phyloP scores from a whole-genome alignment of 2,888 invertebrate genomes.

The Orchestes rusci region DNA sequence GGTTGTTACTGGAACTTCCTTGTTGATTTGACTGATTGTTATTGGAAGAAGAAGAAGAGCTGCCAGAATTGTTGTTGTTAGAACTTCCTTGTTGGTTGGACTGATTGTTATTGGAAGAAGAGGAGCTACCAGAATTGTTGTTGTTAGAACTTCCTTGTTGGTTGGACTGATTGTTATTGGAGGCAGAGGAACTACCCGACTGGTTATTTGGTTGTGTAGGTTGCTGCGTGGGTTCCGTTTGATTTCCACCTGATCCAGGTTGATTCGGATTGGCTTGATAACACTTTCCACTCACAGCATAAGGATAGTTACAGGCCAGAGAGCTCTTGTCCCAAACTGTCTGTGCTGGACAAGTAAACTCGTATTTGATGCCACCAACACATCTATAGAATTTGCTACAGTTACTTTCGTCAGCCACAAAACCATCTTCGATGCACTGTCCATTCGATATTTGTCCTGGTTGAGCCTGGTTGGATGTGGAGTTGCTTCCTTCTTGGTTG shows the following conservation, averaged over 20 bases:
- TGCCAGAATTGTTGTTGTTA: background rate
- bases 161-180: constrained; percentile 12
- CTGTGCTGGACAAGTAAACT: constrained; percentile 67
- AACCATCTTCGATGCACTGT: constrained; percentile 55
- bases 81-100: background rate
- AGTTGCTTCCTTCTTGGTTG: constrained; percentile 18
- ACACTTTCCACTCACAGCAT: constrained; percentile 45
- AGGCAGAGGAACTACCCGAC: constrained; percentile 13
- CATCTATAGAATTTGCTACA: constrained; percentile 71
- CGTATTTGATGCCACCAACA: constrained; percentile 59
- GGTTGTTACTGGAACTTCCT: background rate
- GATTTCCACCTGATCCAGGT: constrained; percentile 1
- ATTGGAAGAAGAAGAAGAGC: constrained; percentile 1
- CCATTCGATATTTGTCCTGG: constrained; percentile 27
- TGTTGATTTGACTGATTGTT: constrained; percentile 8
- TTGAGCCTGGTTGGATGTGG: constrained; percentile 14
- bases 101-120: constrained; percentile 17
- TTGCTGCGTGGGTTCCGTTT: too few relatives aligned
- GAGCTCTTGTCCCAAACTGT: constrained; percentile 69
- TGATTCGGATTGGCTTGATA: constrained; percentile 21
- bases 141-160: background rate
- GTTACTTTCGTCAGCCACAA: constrained; percentile 59
- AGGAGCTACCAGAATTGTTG: constrained; percentile 6
- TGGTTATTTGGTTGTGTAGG: too few relatives aligned
- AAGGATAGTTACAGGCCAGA: constrained; percentile 65